Percentiles rank a stretch among this genome's conserved stretches.
These are phyloP conservation scores for Epinephelus coioides DNA, from an alignment of 2,797 vertebrate species.

Conservation along the genomic window DNA sequence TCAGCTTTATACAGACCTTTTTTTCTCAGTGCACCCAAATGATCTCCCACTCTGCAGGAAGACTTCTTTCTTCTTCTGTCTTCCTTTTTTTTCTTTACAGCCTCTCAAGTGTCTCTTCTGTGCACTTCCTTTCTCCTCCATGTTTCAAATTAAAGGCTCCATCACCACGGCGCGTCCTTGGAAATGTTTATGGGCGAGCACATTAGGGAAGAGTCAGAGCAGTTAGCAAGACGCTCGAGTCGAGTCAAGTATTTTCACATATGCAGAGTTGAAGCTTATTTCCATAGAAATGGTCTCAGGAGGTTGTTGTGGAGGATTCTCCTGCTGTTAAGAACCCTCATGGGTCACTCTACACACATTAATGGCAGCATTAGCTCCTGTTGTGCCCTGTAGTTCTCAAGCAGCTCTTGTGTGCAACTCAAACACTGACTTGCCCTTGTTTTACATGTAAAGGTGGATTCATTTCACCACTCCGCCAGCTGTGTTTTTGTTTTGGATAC, in stretches of 20 bases:
- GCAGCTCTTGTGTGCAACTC: constrained; percentile 8
- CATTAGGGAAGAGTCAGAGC: constrained; percentile 53
- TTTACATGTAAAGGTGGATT: constrained; percentile 33
- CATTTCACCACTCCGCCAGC: constrained; percentile 20
- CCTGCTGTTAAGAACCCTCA: constrained; percentile 45
- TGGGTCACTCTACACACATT: constrained; percentile 55
- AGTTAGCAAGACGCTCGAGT: constrained; percentile 35
- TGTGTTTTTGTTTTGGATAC: constrained; percentile 13
- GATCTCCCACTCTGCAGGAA: constrained; percentile 34
- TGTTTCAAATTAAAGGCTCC: constrained; percentile 54
- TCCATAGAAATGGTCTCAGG: constrained; percentile 55
- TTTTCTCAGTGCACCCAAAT: constrained; percentile 37
- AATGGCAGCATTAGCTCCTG: constrained; percentile 50
- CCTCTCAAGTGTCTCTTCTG: constrained; percentile 36
- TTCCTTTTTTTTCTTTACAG: background rate
- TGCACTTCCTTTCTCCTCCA: constrained; percentile 37
- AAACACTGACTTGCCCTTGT: background rate
- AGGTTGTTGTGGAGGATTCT: constrained; percentile 43
- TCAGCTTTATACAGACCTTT: constrained; percentile 28
- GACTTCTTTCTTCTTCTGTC: background rate
- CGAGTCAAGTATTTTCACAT: constrained; percentile 46
- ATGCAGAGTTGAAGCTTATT: constrained; percentile 44
- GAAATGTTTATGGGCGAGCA: constrained; percentile 54
- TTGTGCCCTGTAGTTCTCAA: constrained; percentile 17
- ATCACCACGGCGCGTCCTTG: constrained; percentile 23